Percentiles rank a stretch among this genome's conserved stretches.
Evolutionary conservation across 2,888 invertebrate species (phyloP).

Genomic region (Ceriagrion tenellum): DNA sequence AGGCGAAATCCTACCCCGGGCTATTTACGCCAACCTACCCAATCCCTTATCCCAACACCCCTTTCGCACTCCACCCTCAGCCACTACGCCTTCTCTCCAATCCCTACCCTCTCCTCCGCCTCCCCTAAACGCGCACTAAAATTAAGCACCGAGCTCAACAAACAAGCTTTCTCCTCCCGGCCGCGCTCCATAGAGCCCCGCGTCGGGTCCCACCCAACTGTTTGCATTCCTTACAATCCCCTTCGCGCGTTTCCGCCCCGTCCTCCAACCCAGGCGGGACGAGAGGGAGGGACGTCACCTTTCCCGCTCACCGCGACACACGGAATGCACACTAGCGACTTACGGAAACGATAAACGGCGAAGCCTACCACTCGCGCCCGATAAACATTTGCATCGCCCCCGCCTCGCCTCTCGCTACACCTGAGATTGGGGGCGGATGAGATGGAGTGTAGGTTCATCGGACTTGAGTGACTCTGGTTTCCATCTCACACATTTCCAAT

Average conservation of each 20-base stretch:
- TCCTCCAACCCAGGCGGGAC: too few relatives aligned
- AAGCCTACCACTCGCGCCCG: background rate
- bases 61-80: background rate
- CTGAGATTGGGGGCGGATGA: too few relatives aligned
- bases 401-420: too few relatives aligned
- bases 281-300: background rate
- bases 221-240: slow-evolving; percentile 35
- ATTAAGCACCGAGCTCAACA: slow-evolving; percentile 44
- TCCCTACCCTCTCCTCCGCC: background rate
- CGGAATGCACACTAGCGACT: background rate
- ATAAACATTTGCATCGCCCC: too few relatives aligned
- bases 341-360: background rate
- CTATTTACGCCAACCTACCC: slow-evolving; percentile 36
- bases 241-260: background rate
- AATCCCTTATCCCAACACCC: slow-evolving; percentile 40
- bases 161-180: background rate
- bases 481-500: background rate
- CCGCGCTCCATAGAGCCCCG: background rate
- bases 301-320: background rate
- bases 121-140: slow-evolving; percentile 19
- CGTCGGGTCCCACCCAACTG: slow-evolving; percentile 1
- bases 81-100: background rate
- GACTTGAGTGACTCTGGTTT: background rate
- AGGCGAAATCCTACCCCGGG: slow-evolving; percentile 9
- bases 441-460: background rate